Base-by-base conservation (phyloP, 2,797 vertebrate genomes). In the Sebastes oblongus region DNA sequence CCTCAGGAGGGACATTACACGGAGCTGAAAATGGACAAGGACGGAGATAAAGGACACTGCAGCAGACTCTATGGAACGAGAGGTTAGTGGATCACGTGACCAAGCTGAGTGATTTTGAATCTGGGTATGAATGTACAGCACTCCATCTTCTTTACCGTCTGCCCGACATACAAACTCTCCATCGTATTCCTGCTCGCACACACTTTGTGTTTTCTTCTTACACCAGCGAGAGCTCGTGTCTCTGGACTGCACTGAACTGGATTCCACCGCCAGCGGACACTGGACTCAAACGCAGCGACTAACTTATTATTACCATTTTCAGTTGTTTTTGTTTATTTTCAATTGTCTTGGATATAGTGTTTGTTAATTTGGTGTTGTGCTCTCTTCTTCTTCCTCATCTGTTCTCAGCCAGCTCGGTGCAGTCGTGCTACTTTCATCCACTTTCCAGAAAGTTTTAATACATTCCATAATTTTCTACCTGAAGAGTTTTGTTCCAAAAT, bases 121-220 rank as follows among this genome's bases (percentile, higher is more conserved):
- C 27, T 10, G 73, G 78, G 9, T 78, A 65, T 90, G 88, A 89
- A 91, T 89, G 89, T 89, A 84, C 84, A 92, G 88, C 83, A 88
- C 88, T 79, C 46, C 66, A 2, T 73, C 5, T 64, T 22, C 77
- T 77, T 59, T 58, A 29, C 36, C 5, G 32, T 80, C 34, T 8
- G n/a, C 66, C 64, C 39, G 59, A 25, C 65, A 59, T 58, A 61
- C 22, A 67, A 29, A 42, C 8, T 58, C 24, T 79, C 56, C 72
- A 52, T 85, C 25, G 11, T 86, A 20, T 71, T 82, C 71, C 70
- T 58, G 62, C 70, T 75, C 34, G 62, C 62, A 82, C 60, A 65
- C 52, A 59, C 81, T 10, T 56, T 52, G 18, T 52, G 0, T 80
- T 46, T 7, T 39, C 60, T 60, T 65, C 54, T 60, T 25, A 34